phyloP scores from a whole-genome alignment of 2,113 vertebrate species.

The Eclectus roratus region DNA sequence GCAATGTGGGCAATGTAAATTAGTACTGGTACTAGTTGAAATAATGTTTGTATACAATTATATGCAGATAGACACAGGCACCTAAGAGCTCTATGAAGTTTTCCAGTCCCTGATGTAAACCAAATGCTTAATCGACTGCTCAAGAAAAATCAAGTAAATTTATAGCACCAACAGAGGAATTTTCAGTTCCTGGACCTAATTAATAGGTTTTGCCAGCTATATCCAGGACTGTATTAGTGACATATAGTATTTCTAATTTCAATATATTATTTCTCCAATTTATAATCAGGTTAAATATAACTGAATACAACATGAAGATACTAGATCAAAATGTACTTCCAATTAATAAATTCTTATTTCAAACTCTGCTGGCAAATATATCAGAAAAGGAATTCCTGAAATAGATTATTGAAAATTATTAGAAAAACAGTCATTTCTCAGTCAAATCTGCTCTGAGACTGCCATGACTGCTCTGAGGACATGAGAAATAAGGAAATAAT shows the following conservation, averaged over 20 bases:
- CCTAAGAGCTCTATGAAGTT: not conserved
- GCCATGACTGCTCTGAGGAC: not conserved
- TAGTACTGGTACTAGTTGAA: not conserved
- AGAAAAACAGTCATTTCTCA: not conserved
- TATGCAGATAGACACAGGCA: not conserved
- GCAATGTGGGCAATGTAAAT: not conserved
- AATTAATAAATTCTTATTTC: not conserved
- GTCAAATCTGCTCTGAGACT: not conserved
- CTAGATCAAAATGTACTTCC: not conserved
- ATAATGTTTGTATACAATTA: not conserved
- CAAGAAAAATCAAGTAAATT: not conserved
- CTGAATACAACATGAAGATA: not conserved
- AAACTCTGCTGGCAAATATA: not conserved
- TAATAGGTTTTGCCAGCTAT: not conserved
- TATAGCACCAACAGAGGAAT: not conserved
- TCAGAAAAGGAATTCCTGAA: slow-evolving; percentile 7
- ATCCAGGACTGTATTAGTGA: not conserved
- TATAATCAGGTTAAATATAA: slow-evolving; percentile 9
- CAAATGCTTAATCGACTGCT: not conserved
- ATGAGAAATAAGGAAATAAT: not conserved
- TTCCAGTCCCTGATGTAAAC: not conserved
- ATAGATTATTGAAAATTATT: not conserved
- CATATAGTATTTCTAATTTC: not conserved
- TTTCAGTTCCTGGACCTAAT: not conserved
- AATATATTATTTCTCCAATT: not conserved